Evolutionary conservation across 2,888 invertebrate species (phyloP), one percentile per base, ranked within the genome.

Genomic region (Eristalis arbustorum): DNA sequence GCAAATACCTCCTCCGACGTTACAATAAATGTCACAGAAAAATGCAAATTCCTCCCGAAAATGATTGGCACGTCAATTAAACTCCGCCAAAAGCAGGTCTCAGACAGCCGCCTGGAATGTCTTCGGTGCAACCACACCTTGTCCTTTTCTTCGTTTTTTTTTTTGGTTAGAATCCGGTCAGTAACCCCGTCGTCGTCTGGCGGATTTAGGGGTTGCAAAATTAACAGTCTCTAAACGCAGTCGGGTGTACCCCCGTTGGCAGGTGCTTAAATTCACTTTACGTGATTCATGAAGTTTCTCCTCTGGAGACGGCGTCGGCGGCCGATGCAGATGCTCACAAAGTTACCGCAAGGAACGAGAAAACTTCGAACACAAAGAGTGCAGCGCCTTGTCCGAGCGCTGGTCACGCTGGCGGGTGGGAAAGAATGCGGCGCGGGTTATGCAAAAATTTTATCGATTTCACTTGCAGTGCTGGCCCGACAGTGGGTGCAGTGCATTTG

Each of bases 51-150:
- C 67, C 72, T 14, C 61, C 76, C 40, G 37, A 79, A 79, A 81
- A 71, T 81, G 84, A 81, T 85, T 85, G 84, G 76, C 84, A 85
- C 61, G 77, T 85, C 84, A 85, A 81, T 85, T 85, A 85, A 85
- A 81, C 76, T 77, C 37, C 57, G 18, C 10, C n/a, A 25, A 64
- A 25, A 63, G 28, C 22, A 25, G 22, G 61, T 76, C 69, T 71
- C 62, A 14, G n/a, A 8, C 59, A 56, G 22, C 71, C 68, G 23
- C n/a, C n/a, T n/a, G n/a, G n/a, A n/a, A n/a, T n/a, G n/a, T n/a
- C n/a, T n/a, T n/a, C n/a, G n/a, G n/a, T n/a, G n/a, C 80, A 73
- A 75, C 78, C 85, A 75, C 82, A 78, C 78, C 78, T 66, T 74
- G n/a, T n/a, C n/a, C n/a, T n/a, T n/a, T n/a, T n/a, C n/a, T n/a